phyloP scores from a whole-genome alignment of 2,888 invertebrate species.

The Drosophila yooni region DNA sequence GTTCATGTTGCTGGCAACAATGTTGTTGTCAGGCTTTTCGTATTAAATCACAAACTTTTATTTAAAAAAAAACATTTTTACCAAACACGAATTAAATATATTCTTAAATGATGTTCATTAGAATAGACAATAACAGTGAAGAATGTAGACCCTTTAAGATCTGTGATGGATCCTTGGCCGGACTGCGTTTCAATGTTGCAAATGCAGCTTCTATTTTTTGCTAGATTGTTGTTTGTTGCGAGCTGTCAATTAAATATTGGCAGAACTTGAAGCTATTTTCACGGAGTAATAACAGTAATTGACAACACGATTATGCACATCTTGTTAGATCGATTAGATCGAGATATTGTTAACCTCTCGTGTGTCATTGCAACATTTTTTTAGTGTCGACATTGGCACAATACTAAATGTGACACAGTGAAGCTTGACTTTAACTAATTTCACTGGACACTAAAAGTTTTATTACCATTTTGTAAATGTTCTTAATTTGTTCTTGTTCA shows the following conservation, averaged over 20 bases:
- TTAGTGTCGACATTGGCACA: constrained; percentile 29
- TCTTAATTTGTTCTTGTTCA: constrained; percentile 10
- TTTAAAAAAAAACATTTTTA: no score
- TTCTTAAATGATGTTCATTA: no score
- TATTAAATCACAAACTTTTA: no score
- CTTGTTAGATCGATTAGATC: not conserved
- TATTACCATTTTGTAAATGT: constrained; percentile 40
- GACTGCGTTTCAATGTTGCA: not conserved
- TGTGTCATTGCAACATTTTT: constrained; percentile 36
- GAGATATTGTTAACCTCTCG: constrained; percentile 26
- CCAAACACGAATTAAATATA: not conserved
- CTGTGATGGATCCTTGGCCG: not conserved
- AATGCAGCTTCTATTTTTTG: constrained; percentile 3
- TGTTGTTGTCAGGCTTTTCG: constrained; percentile 1
- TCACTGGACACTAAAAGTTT: not conserved
- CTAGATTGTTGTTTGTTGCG: constrained; percentile 5
- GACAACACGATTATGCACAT: constrained; percentile 15
- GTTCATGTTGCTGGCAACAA: constrained; percentile 10
- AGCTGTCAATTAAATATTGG: not conserved
- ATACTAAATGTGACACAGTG: not conserved
- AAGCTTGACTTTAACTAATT: constrained; percentile 5
- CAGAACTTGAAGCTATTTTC: constrained; percentile 9
- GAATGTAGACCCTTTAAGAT: not conserved
- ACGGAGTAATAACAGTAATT: constrained; percentile 26
- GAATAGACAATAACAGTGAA: no score